A percentile compares a stretch with the other conserved stretches of the same genome.
These are phyloP conservation scores for Microtus pennsylvanicus DNA, from an alignment of 2,113 vertebrate genomes.

Conservation along the genomic window DNA sequence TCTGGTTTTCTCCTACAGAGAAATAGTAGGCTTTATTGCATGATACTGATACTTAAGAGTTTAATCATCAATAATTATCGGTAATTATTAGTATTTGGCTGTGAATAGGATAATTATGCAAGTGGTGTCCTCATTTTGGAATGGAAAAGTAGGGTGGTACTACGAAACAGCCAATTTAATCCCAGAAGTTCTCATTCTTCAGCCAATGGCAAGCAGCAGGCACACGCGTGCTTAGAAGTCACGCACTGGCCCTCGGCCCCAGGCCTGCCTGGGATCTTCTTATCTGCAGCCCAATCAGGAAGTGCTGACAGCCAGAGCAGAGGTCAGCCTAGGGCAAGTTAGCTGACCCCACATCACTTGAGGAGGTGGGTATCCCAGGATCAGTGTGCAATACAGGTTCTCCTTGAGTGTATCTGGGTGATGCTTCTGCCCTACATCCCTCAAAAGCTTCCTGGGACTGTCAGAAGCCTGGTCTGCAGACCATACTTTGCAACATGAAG, in stretches of 20 bases:
- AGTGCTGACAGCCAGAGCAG: neutral
- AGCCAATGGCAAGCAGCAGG: too few relatives aligned
- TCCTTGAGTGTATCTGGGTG: accelerated
- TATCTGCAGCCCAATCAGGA: neutral
- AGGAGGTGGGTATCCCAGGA: neutral
- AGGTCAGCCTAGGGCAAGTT: neutral
- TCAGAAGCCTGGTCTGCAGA: accelerated
- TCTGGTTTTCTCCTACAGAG: neutral
- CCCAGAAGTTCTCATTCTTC: neutral
- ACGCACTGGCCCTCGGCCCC: accelerated
- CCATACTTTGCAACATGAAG: neutral
- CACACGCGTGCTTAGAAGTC: accelerated
- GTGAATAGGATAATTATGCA: neutral
- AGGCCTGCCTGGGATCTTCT: neutral
- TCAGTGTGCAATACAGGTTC: too few relatives aligned
- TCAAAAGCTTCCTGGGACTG: accelerated
- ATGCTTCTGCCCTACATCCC: neutral
- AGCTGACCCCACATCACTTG: accelerated
- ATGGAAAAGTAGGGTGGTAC: neutral
- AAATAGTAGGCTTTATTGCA: neutral
- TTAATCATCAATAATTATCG: neutral
- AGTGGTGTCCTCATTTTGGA: neutral
- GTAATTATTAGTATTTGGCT: neutral
- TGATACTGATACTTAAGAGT: neutral
- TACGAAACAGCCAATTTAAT: neutral